Conservation (phyloP, 2,113 vertebrate genomes). For the Lamprotornis superbus region DNA sequence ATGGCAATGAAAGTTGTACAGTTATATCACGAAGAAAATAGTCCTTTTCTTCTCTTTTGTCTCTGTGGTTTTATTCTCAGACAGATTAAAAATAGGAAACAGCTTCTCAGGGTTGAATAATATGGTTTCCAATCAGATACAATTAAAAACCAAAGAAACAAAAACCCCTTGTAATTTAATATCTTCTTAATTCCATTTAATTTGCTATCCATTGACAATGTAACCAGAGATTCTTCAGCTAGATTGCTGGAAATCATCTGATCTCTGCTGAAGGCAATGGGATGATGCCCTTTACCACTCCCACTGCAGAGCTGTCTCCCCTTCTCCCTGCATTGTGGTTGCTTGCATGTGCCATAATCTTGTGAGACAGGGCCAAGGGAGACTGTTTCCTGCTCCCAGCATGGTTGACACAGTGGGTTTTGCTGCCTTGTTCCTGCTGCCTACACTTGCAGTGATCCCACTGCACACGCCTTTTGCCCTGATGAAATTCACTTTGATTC, state of each 20-base stretch:
- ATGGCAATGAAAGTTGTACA: not conserved
- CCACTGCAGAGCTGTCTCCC: not conserved
- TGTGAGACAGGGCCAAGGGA: not conserved
- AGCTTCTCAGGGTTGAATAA: not conserved
- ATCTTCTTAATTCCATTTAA: not conserved
- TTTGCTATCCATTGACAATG: not conserved
- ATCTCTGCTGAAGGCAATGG: not conserved
- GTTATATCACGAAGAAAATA: not conserved
- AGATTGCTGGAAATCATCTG: not conserved
- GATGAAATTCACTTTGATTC: not conserved
- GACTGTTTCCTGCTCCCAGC: not conserved
- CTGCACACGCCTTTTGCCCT: not conserved
- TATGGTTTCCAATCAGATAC: not conserved
- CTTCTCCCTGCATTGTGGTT: not conserved
- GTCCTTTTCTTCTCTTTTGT: not conserved
- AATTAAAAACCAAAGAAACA: not conserved
- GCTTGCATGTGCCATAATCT: not conserved
- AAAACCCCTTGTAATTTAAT: not conserved
- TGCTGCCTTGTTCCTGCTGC: not conserved
- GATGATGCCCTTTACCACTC: not conserved
- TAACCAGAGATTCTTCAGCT: not conserved
- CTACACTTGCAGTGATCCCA: not conserved
- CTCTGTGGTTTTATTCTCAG: not conserved
- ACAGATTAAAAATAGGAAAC: not conserved
- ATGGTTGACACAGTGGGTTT: not conserved